A percentile compares a stretch with the other conserved stretches of the same genome.
Conservation (phyloP, 2,888 invertebrate species). For the Erebia ligea region DNA sequence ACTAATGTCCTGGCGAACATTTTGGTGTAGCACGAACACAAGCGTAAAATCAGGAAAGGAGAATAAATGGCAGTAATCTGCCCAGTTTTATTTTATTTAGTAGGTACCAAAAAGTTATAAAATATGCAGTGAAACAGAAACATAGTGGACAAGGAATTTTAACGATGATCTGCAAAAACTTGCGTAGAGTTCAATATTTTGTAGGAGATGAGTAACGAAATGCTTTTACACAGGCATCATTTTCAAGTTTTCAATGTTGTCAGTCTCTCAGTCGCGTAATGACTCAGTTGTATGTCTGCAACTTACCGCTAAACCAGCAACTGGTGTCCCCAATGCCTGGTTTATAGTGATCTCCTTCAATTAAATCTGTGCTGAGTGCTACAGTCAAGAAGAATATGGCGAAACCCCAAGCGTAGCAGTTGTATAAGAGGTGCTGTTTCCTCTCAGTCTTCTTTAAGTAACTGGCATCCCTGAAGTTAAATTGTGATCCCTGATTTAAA, state of each 20-base stretch:
- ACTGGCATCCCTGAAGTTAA: slow-evolving; percentile 59
- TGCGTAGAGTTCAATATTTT: background rate
- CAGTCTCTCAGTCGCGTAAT: background rate
- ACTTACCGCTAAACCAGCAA: slow-evolving; percentile 87
- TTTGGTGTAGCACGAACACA: no score
- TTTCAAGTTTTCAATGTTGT: background rate
- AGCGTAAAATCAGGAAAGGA: no score
- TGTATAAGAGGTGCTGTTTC: slow-evolving; percentile 81
- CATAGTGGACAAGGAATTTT: no score
- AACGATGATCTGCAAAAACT: no score
- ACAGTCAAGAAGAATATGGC: slow-evolving; percentile 79
- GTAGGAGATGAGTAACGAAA: background rate
- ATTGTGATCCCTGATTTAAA: background rate
- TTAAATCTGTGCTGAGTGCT: slow-evolving; percentile 79
- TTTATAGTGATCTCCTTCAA: slow-evolving; percentile 78
- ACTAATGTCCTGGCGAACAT: no score
- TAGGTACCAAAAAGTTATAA: no score
- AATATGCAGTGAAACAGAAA: no score
- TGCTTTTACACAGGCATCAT: background rate
- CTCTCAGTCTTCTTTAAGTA: slow-evolving; percentile 74
- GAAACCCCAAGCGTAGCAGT: slow-evolving; percentile 84
- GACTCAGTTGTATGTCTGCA: background rate
- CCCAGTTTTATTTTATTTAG: no score
- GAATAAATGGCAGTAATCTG: no score
- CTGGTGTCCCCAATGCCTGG: slow-evolving; percentile 81